Conservation (phyloP, 1,140 invertebrate genomes). For the Galleria mellonella region DNA sequence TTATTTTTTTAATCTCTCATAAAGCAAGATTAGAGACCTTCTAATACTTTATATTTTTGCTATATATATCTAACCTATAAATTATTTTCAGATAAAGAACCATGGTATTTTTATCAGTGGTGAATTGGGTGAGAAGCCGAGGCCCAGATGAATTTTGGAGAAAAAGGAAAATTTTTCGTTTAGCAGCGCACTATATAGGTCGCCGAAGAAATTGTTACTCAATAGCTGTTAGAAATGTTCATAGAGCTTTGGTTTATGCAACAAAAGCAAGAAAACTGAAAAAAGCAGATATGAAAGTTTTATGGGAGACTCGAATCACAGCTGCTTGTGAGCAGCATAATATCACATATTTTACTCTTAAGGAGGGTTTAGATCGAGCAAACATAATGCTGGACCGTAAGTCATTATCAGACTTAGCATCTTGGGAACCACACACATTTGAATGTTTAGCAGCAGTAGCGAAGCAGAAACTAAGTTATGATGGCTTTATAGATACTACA, state of each 20-base stretch:
- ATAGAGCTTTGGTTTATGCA: conserved; percentile 81
- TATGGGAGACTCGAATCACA: conserved; percentile 83
- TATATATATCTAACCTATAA: neutral
- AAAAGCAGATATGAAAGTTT: conserved; percentile 80
- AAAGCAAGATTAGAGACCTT: neutral
- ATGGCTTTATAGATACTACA: conserved; percentile 64
- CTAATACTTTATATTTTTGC: neutral
- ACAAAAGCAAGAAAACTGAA: conserved; percentile 81
- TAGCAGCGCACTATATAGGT: conserved; percentile 85
- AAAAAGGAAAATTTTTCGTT: conserved; percentile 85
- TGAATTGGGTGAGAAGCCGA: conserved; percentile 73
- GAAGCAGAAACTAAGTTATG: conserved; percentile 76
- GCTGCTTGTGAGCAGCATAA: conserved; percentile 85
- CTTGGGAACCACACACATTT: conserved; percentile 93
- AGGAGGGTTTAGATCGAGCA: conserved; percentile 79
- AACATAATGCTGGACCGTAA: conserved; percentile 75
- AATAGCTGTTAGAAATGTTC: conserved; percentile 82
- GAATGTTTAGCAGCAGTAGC: conserved; percentile 82
- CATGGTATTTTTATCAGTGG: conserved; percentile 80
- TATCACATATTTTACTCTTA: conserved; percentile 76
- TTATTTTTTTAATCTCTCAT: neutral
- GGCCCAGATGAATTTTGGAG: conserved; percentile 90
- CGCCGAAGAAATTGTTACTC: conserved; percentile 86
- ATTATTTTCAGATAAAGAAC: conserved; percentile 16
- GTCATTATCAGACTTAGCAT: conserved; percentile 85